These are phyloP conservation scores for Neelides sp. DNA, from an alignment of 1,140 invertebrate genomes.

Conservation along the genomic window DNA sequence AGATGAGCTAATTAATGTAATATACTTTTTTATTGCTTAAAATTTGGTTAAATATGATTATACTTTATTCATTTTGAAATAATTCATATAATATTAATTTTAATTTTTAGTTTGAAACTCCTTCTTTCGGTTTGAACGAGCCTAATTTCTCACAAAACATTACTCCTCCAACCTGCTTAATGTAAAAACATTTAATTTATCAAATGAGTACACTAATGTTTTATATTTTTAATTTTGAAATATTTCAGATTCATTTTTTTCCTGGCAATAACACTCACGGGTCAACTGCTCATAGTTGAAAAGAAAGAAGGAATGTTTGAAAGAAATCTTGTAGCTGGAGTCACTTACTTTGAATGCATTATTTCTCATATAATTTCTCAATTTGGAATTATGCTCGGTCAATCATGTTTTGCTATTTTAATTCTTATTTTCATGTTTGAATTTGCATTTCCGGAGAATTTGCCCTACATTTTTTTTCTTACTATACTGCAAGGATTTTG, in stretches of 20 bases:
- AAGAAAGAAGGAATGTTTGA: conserved; percentile 65
- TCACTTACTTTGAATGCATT: conserved; percentile 41
- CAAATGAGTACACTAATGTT: no score
- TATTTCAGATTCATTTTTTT: conserved; percentile 68
- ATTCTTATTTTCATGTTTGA: conserved; percentile 1
- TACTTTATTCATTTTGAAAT: no score
- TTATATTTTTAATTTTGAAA: no score
- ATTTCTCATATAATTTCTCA: conserved; percentile 13
- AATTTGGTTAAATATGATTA: background rate
- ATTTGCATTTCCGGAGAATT: no score
- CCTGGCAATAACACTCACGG: conserved; percentile 61
- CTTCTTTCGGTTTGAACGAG: conserved; percentile 53
- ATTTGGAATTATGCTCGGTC: conserved; percentile 4
- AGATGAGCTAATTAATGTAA: background rate
- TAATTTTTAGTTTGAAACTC: conserved; percentile 49
- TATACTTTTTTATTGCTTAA: no score
- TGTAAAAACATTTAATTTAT: conserved; percentile 38
- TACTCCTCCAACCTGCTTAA: conserved; percentile 59
- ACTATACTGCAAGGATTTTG: no score
- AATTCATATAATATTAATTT: no score
- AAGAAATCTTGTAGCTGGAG: conserved; percentile 57
- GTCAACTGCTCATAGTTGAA: conserved; percentile 66
- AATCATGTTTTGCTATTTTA: background rate
- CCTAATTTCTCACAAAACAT: conserved; percentile 57
- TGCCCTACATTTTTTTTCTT: no score